Conservation (phyloP, 2,113 vertebrate species). For the Chlorocebus sabaeus region DNA sequence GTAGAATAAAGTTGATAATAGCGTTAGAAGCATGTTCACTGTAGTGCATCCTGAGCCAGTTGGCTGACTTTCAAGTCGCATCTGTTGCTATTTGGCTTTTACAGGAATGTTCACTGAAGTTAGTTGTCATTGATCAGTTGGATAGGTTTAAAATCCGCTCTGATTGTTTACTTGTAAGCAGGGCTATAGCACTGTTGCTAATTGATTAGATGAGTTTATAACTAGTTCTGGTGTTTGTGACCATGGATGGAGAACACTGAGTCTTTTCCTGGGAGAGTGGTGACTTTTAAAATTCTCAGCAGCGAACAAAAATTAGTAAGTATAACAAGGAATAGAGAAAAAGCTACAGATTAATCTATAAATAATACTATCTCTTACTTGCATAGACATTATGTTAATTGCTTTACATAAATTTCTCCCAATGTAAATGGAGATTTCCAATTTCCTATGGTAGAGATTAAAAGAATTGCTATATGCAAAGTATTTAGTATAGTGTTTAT, state of each 20-base stretch:
- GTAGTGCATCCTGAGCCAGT: background rate
- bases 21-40: background rate
- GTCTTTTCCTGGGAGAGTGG: background rate
- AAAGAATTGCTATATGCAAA: background rate
- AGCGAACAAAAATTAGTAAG: background rate
- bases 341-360: background rate
- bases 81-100: conserved; percentile 3
- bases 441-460: background rate
- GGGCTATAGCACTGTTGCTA: background rate
- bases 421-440: background rate
- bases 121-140: conserved; percentile 51
- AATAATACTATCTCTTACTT: background rate
- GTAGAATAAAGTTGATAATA: background rate
- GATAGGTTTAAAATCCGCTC: conserved; percentile 20
- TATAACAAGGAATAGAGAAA: background rate
- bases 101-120: background rate
- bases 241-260: background rate
- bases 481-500: background rate
- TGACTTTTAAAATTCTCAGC: background rate
- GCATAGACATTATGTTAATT: background rate
- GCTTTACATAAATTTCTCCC: background rate
- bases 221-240: conserved; percentile 16
- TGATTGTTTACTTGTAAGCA: conserved; percentile 14
- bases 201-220: conserved; percentile 22
- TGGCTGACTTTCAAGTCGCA: background rate